phyloP scores from a whole-genome alignment of 2,113 vertebrate genomes.

The Zonotrichia leucophrys region DNA sequence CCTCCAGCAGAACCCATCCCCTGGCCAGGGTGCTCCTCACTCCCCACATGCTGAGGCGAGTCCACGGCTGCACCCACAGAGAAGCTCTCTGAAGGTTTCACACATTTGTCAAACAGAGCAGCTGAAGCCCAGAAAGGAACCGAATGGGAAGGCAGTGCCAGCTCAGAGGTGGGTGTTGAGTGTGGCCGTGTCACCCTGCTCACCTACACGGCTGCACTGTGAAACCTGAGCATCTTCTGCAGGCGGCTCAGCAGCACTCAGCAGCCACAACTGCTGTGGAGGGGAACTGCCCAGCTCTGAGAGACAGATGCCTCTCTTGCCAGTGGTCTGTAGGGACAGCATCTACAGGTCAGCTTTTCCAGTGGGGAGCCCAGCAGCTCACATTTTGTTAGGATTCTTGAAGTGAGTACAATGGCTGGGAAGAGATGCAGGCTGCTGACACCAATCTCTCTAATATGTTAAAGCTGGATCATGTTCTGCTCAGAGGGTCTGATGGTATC shows the following conservation, averaged over 20 bases:
- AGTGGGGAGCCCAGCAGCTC: neutral
- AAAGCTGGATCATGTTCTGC: conserved; percentile 16
- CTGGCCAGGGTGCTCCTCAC: neutral
- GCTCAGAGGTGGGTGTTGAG: neutral
- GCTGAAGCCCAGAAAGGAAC: neutral
- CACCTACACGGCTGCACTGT: fast-evolving
- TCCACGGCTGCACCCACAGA: fast-evolving
- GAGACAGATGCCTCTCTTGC: neutral
- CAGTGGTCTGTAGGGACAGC: neutral
- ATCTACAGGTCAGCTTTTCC: neutral
- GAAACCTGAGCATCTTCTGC: neutral
- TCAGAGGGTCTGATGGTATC: conserved; percentile 40
- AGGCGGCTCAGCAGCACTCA: neutral
- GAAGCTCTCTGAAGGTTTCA: neutral
- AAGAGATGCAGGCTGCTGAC: neutral
- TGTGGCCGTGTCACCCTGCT: fast-evolving
- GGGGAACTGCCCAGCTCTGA: neutral
- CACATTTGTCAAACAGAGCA: fast-evolving
- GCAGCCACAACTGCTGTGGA: neutral
- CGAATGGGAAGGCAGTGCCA: neutral
- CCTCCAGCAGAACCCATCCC: neutral
- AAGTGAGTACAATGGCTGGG: neutral
- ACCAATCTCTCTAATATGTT: conserved; percentile 8
- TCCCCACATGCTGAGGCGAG: fast-evolving
- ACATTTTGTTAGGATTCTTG: neutral